Evolutionary conservation across 2,888 invertebrate species (phyloP), one percentile per base, ranked within the genome.

Genomic region (Andricus quercusramuli): DNA sequence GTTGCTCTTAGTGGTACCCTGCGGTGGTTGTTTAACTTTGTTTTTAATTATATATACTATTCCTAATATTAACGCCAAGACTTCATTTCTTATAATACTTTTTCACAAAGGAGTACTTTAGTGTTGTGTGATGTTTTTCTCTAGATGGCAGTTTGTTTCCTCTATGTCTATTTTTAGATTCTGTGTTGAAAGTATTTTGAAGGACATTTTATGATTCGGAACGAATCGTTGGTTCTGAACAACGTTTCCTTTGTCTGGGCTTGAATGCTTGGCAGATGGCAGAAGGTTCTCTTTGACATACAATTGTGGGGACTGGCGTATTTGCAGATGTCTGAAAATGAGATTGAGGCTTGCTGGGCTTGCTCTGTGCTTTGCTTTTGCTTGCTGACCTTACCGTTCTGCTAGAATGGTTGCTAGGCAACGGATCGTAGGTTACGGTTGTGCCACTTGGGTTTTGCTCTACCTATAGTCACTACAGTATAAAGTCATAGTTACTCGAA

Each of bases 371-470:
- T 47, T 47, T 64, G 25, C 62, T 62, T 66, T 67, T 37, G 22
- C 67, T 68, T 74, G 56, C 32, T 74, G 74, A 74, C 74, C 74
- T 68, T 29, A 25, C 32, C 32, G 56, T 32, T 74, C 74, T 70
- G 70, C 47, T 70, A 51, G 70, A 29, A 47, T 74, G 56, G 74
- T 74, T 74, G 74, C 74, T 74, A 74, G 37, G 74, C 56, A 74
- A 74, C 74, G 32, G 5, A 74, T 56, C 56, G 74, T 74, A 47
- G 51, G 74, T 47, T 70, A 70, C 47, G 47, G 70, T 59, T 74
- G 56, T 74, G 37, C 37, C 74, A 74, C 56, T 37, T 74, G 20
- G 74, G 74, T 74, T 51, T 74, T 74, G 74, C 74, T 74, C 74
- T 74, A 74, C 51, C 56, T 74, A 74, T 74, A 74, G 56, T 74